Evolutionary conservation across 23 tunicate species (phyloP).

Genomic region (Phallusia fumigata): DNA sequence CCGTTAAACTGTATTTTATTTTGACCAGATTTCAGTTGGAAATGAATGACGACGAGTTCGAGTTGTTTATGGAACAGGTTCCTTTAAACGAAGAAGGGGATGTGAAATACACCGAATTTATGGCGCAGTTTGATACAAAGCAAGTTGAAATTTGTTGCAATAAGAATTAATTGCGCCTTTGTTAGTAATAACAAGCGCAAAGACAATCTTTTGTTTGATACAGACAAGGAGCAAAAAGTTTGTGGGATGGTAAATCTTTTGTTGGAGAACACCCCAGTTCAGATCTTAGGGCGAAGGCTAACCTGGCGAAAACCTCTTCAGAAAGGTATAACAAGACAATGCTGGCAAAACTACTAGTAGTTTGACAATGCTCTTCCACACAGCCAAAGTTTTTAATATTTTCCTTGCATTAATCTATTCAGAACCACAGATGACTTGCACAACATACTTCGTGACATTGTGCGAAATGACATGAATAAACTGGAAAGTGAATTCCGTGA

Average conservation of each 20-base stretch:
- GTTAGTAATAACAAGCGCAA: background rate
- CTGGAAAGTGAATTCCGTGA: constrained; percentile 86
- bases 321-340: too few species aligned
- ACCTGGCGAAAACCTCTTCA: too few species aligned
- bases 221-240: constrained; percentile 84
- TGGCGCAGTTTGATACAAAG: constrained; percentile 98
- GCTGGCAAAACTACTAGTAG: too few species aligned
- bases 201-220: background rate
- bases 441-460: constrained; percentile 57
- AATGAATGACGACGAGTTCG: constrained; percentile 82
- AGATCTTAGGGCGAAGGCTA: too few species aligned
- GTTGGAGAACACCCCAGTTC: background rate
- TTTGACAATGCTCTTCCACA: too few species aligned
- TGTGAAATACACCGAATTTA: constrained; percentile 87
- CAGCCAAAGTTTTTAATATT: background rate
- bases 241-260: constrained; percentile 91
- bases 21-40: constrained; percentile 60
- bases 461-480: constrained; percentile 78
- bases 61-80: constrained; percentile 68
- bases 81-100: constrained; percentile 86
- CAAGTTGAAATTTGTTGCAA: background rate
- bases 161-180: background rate
- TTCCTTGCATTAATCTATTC: background rate
- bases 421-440: constrained; percentile 79
- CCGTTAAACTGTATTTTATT: background rate